These are phyloP conservation scores for Yponomeuta sedellus DNA, from an alignment of 2,888 invertebrate genomes.

Conservation along the genomic window DNA sequence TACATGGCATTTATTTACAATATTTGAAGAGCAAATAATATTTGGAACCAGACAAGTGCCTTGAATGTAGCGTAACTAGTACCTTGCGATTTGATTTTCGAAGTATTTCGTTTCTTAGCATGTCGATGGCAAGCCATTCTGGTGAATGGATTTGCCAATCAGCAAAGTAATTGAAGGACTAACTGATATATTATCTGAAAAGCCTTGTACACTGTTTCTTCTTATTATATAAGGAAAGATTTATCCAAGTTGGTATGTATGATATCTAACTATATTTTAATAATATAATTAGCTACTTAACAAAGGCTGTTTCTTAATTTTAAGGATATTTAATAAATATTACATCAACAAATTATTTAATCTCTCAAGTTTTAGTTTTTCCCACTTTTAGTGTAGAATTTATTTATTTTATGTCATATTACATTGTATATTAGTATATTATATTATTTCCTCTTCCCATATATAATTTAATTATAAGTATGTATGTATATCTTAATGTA, in stretches of 20 bases:
- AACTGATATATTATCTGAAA: too few species aligned
- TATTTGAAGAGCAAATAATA: neutral
- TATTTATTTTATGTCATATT: too few species aligned
- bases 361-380: neutral
- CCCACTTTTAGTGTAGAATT: too few species aligned
- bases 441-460: too few species aligned
- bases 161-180: too few species aligned
- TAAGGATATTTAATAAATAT: neutral
- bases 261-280: neutral
- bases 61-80: neutral
- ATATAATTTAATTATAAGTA: too few species aligned
- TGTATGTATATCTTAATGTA: too few species aligned
- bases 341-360: neutral
- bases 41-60: neutral
- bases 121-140: too few species aligned
- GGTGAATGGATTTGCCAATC: too few species aligned
- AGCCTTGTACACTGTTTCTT: neutral
- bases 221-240: neutral
- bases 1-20: neutral
- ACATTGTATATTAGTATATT: too few species aligned
- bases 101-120: too few species aligned
- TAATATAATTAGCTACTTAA: neutral
- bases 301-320: neutral
- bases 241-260: neutral
- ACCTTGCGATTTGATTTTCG: neutral